These are phyloP conservation scores for Eremophila alpestris DNA, from an alignment of 2,797 vertebrate species.

Conservation along the genomic window DNA sequence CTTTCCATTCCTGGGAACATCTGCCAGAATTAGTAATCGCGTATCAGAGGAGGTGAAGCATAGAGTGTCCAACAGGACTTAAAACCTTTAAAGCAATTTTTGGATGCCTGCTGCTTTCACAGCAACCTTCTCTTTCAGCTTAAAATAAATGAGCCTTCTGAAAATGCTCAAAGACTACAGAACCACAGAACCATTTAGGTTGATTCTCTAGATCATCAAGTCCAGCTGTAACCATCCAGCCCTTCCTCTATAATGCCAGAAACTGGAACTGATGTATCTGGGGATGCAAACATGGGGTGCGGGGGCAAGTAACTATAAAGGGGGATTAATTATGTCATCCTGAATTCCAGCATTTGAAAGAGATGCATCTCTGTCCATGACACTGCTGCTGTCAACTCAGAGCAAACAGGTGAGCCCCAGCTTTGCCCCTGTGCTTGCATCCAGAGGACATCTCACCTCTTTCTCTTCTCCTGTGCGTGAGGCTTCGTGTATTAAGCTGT, in stretches of 20 bases:
- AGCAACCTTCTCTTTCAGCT: background rate
- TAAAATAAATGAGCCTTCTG: background rate
- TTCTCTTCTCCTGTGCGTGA: background rate
- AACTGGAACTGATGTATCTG: background rate
- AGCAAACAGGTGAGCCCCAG: background rate
- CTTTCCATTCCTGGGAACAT: background rate
- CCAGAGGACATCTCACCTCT: background rate
- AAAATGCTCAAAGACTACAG: background rate
- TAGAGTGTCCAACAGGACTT: background rate
- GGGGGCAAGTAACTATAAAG: background rate
- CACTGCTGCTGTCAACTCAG: background rate
- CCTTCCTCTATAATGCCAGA: background rate
- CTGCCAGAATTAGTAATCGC: background rate
- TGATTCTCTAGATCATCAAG: background rate
- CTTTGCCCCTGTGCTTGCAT: background rate
- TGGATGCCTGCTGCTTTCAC: background rate
- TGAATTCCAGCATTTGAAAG: background rate
- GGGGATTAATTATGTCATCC: background rate
- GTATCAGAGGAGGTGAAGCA: background rate
- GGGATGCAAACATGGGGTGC: background rate
- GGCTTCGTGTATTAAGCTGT: background rate
- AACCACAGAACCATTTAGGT: background rate
- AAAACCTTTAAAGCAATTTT: background rate
- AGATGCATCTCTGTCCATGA: background rate
- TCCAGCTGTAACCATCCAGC: background rate